Conservation (phyloP, 2,888 invertebrate species). For the Balanococcus diminutus region DNA sequence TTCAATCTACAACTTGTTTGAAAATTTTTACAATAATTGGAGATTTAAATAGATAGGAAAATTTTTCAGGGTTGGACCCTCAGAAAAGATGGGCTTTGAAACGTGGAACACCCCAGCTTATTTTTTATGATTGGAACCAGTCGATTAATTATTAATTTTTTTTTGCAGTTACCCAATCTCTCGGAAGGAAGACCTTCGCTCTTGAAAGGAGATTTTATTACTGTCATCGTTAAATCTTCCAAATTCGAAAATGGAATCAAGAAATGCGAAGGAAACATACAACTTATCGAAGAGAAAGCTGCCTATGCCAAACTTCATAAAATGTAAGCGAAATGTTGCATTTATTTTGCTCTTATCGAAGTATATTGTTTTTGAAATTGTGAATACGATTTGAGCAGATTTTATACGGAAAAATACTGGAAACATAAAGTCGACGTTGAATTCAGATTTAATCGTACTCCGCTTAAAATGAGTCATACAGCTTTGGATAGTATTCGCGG, state of each 20-base stretch:
- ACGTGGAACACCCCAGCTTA: no score
- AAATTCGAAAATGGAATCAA: neutral
- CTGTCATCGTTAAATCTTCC: slow-evolving; percentile 59
- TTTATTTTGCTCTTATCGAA: neutral
- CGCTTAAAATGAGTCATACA: slow-evolving; percentile 60
- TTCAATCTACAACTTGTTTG: no score
- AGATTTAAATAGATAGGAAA: no score
- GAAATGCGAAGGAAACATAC: slow-evolving; percentile 60
- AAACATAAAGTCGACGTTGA: slow-evolving; percentile 57
- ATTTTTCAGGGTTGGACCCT: no score
- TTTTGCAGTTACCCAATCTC: slow-evolving; percentile 60
- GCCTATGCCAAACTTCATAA: slow-evolving; percentile 56
- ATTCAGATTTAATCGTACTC: slow-evolving; percentile 60
- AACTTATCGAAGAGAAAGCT: slow-evolving; percentile 58
- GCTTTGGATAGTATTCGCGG: slow-evolving; percentile 58
- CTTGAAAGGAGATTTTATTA: slow-evolving; percentile 60
- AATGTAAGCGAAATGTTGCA: neutral
- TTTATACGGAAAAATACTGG: neutral
- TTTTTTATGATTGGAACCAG: no score
- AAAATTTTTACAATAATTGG: no score
- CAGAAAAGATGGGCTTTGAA: no score
- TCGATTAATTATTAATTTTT: no score
- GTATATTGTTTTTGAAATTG: neutral
- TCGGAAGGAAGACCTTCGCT: slow-evolving; percentile 61
- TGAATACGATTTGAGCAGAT: neutral